Conservation (phyloP, 2,888 invertebrate species). For the Megamerina dolium region DNA sequence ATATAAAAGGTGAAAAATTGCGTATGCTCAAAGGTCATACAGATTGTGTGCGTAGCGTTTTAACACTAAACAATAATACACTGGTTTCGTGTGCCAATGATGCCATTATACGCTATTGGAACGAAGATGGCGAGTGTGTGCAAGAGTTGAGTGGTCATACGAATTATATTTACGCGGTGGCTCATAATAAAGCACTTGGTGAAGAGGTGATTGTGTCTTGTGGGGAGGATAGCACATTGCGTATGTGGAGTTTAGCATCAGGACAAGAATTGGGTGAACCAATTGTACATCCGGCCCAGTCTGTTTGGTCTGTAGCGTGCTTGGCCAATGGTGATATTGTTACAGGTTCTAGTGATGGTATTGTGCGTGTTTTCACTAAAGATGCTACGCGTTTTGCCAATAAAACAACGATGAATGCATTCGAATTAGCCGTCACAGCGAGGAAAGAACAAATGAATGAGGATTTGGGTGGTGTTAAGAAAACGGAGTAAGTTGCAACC, state of each 20-base stretch:
- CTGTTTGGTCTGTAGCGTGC: conserved; percentile 81
- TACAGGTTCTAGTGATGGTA: conserved; percentile 81
- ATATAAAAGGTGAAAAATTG: conserved; percentile 60
- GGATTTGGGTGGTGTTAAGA: conserved; percentile 79
- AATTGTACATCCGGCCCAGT: conserved; percentile 66
- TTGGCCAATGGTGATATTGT: conserved; percentile 85
- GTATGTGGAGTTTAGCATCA: conserved; percentile 62
- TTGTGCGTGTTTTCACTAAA: conserved; percentile 78
- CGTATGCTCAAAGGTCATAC: conserved; percentile 72
- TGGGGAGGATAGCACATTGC: conserved; percentile 82
- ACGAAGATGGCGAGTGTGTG: conserved; percentile 68
- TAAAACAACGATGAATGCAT: conserved; percentile 56
- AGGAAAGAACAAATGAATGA: conserved; percentile 57
- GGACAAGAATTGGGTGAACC: conserved; percentile 37
- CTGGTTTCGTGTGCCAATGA: conserved; percentile 93
- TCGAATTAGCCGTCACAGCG: conserved; percentile 66
- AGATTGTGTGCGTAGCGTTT: conserved; percentile 77
- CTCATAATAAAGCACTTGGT: conserved; percentile 53
- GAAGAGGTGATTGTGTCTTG: conserved; percentile 67
- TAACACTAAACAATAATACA: conserved; percentile 64
- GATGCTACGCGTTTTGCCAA: conserved; percentile 66
- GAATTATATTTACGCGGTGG: conserved; percentile 77
- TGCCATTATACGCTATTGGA: conserved; percentile 80
- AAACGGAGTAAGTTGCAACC: conserved; percentile 63
- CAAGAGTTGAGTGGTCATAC: conserved; percentile 74